Percentiles rank a stretch among this genome's conserved stretches.
Evolutionary conservation across 2,113 vertebrate species (phyloP).

Genomic region (Hippocampus mohnikei): DNA sequence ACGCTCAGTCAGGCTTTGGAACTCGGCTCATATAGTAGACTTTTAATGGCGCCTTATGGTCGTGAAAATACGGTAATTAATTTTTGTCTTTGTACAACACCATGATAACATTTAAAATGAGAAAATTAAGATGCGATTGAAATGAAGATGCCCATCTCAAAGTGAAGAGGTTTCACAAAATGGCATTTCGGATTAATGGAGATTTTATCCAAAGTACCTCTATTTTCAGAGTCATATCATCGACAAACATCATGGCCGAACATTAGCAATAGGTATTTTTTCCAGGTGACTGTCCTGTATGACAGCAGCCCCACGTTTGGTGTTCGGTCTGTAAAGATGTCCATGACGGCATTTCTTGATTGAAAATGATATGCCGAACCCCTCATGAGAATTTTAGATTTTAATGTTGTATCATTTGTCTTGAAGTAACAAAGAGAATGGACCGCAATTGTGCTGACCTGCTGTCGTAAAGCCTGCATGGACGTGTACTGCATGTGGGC

Average conservation of each 20-base stretch:
- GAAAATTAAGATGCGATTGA: not conserved
- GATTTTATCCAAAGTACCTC: too few species aligned
- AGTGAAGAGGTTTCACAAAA: not conserved
- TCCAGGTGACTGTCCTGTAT: too few species aligned
- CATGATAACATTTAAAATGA: not conserved
- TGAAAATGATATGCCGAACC: too few species aligned
- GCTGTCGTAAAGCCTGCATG: constrained; percentile 69
- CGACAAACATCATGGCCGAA: not conserved
- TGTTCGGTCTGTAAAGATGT: too few species aligned
- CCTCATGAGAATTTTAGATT: not conserved
- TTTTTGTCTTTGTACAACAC: not conserved
- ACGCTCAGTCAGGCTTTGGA: too few species aligned
- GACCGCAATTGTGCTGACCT: constrained; percentile 50
- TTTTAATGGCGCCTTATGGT: too few species aligned
- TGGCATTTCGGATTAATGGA: not conserved
- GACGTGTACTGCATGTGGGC: constrained; percentile 71
- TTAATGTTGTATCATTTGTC: not conserved
- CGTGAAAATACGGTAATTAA: too few species aligned
- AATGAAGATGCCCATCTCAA: not conserved
- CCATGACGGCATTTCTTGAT: too few species aligned
- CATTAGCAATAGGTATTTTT: not conserved
- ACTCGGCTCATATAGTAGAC: too few species aligned
- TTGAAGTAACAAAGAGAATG: not conserved
- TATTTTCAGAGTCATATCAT: not conserved
- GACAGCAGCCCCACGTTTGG: too few species aligned